Evolutionary conservation across 2,797 vertebrate genomes (phyloP).

Genomic region (Falco berigora): DNA sequence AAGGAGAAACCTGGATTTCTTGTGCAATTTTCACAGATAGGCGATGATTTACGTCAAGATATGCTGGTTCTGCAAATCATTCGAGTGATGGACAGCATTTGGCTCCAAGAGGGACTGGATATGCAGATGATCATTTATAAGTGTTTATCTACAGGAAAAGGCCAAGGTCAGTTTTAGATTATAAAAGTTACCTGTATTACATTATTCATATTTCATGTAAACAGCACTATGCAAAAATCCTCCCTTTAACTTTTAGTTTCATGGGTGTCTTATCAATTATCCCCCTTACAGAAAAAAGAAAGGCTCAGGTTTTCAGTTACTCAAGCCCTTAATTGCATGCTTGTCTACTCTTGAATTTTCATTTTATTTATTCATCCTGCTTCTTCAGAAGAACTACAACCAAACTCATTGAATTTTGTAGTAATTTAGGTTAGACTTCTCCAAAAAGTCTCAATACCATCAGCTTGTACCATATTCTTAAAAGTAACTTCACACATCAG

Average conservation of each 20-base stretch:
- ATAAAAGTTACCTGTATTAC: not conserved
- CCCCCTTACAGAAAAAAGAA: not conserved
- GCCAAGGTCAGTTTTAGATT: constrained; percentile 70
- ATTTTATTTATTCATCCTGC: not conserved
- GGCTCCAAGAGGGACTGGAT: constrained; percentile 74
- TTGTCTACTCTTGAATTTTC: not conserved
- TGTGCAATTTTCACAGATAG: constrained; percentile 52
- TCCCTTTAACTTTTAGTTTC: not conserved
- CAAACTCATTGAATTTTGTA: not conserved
- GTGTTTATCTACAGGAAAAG: constrained; percentile 74
- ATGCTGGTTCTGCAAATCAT: constrained; percentile 77
- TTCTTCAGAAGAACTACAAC: not conserved
- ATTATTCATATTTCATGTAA: constrained; percentile 16
- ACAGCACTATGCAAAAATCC: not conserved
- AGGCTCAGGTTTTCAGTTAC: not conserved
- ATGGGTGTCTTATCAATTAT: not conserved
- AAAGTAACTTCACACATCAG: not conserved
- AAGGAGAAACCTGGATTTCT: constrained; percentile 1
- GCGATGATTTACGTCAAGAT: constrained; percentile 74
- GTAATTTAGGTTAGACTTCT: not conserved
- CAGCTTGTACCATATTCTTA: not conserved
- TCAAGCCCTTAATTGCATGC: not conserved
- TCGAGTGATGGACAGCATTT: constrained; percentile 72
- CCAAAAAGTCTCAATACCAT: not conserved
- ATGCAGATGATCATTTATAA: constrained; percentile 75